Evolutionary conservation across 2,113 vertebrate species (phyloP).

Genomic region (Lepisosteus oculatus): DNA sequence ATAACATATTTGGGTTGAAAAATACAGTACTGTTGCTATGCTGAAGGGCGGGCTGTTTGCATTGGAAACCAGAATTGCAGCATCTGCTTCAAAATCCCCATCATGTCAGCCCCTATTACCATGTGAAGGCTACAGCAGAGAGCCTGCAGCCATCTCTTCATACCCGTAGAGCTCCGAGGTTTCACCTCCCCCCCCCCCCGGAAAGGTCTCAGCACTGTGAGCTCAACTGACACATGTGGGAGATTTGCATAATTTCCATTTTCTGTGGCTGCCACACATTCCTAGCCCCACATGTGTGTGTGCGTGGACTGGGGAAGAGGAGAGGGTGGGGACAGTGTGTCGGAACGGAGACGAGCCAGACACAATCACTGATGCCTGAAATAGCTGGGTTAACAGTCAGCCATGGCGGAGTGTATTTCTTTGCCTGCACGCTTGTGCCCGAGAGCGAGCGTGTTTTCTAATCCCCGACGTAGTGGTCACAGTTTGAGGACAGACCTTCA

Average conservation of each 20-base stretch:
- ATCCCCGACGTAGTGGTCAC: too few species aligned
- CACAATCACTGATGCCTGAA: too few species aligned
- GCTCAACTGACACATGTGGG: not conserved
- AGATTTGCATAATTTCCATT: constrained; percentile 20
- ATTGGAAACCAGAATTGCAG: too few species aligned
- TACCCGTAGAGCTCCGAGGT: not conserved
- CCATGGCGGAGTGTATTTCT: not conserved
- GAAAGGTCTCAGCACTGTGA: not conserved
- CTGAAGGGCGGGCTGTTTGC: too few species aligned
- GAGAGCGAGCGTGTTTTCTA: too few species aligned
- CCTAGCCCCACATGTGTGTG: not conserved
- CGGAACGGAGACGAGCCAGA: not conserved
- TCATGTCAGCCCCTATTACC: too few species aligned
- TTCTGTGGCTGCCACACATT: constrained; percentile 13
- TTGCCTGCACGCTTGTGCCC: too few species aligned
- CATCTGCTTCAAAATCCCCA: too few species aligned
- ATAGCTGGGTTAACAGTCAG: not conserved
- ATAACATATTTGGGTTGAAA: too few species aligned
- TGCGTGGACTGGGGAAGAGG: not conserved
- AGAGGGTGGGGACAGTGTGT: not conserved
- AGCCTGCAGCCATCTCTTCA: not conserved
- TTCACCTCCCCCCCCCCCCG: not conserved
- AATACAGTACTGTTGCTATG: too few species aligned
- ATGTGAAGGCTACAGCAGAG: not conserved
- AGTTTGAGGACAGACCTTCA: too few species aligned